Base-by-base conservation (phyloP, 2,888 invertebrate species). In the Meteorus cinctellus region DNA sequence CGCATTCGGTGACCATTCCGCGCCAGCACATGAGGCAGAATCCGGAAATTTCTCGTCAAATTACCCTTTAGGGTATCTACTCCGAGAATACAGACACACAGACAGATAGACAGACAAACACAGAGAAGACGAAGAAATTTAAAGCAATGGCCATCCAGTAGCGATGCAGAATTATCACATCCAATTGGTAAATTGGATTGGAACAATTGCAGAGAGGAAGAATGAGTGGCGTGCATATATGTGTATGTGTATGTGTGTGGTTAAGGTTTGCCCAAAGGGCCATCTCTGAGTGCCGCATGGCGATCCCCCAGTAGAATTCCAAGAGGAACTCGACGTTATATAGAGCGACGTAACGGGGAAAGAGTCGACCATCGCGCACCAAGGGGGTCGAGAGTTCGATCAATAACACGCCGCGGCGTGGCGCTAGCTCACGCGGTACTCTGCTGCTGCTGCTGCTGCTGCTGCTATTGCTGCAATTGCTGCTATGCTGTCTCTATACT, bases 401-500 rank as follows among this genome's bases (percentile, higher is more conserved):
- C 89, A 89, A 89, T 89, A 88, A 89, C 86, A 86, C 86, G 85
- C 87, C 87, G 88, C 86, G 83, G 85, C 85, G 86, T 84, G 85
- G 86, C 87, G 87, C 86, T 86, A 55, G 55, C 10, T 24, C 55
- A 55, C 55, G 55, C 19, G 19, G 81, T 83, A 76, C 82, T 81
- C 79, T 79, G 1, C 1, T 24, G 24, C 24, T 24, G 24, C 24
- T 24, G 24, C 24, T 24, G 24, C 24, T 24, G 1, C 1, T 24
- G 80, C 76, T 45, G 27, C 68, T 19, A n/a, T 36, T n/a, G 2
- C 55, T 55, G 60, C 14, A 41, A 60, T 60, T 70, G 51, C 14
- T 69, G 8, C 69, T 69, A 31, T 67, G 24, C 31, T 60, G 27
- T 60, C n/a, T 16, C 4, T 48, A 16, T 48, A 4, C 48, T 55